phyloP scores from a whole-genome alignment of 2,888 invertebrate genomes.

The Pristionchus fissidentatus region DNA sequence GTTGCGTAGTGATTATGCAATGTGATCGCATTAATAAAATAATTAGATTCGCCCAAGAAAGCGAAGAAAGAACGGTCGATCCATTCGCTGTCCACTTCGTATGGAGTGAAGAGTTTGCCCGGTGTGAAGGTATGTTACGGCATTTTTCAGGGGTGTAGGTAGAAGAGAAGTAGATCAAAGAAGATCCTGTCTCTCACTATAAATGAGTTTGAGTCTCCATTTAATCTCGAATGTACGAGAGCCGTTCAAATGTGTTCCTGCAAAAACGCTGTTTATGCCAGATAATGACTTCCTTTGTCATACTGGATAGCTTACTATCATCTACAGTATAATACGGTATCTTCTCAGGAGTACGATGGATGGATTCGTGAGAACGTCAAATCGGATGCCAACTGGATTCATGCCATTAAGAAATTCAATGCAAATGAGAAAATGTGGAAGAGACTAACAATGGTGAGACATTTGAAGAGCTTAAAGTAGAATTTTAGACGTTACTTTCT shows the following conservation, averaged over 20 bases:
- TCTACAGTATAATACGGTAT: not conserved
- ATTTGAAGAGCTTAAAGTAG: not conserved
- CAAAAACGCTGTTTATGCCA: too few relatives aligned
- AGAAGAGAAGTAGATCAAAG: too few relatives aligned
- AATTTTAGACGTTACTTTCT: not conserved
- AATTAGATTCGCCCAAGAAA: not conserved
- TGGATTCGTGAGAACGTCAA: not conserved
- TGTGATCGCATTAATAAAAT: too few relatives aligned
- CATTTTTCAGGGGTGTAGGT: too few relatives aligned
- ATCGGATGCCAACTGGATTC: not conserved
- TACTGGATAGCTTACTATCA: too few relatives aligned
- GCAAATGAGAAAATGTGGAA: slow-evolving; percentile 4
- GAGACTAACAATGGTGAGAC: not conserved
- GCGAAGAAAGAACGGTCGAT: slow-evolving; percentile 1
- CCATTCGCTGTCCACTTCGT: not conserved
- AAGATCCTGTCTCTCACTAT: too few relatives aligned
- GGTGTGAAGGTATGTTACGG: not conserved
- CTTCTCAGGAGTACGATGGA: not conserved
- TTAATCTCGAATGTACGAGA: too few relatives aligned
- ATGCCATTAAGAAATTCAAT: not conserved
- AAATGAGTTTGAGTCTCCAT: too few relatives aligned
- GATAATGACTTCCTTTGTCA: too few relatives aligned
- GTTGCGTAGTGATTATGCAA: not conserved
- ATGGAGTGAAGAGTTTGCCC: slow-evolving; percentile 11
- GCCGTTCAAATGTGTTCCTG: too few relatives aligned